Evolutionary conservation across 2,797 vertebrate species (phyloP), one percentile per base, ranked within the genome.

Genomic region (Sarcoramphus papa): DNA sequence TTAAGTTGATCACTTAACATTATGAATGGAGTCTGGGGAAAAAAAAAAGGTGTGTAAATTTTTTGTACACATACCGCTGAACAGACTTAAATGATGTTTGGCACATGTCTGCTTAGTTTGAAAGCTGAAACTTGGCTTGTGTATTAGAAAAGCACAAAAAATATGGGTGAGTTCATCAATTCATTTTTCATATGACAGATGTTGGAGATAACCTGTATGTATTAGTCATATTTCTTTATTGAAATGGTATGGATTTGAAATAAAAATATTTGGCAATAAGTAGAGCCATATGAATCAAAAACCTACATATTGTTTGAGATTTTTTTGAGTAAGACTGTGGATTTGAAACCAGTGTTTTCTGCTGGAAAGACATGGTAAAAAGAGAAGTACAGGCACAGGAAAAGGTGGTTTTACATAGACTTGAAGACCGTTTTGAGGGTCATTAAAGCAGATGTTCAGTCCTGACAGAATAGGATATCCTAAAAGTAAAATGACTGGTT

Each of bases 401-500:
- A 86, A 76, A 81, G 47, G 17, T 92, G 65, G 4, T 37, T 95
- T 91, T 83, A 51, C 56, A 17, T 33, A 60, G 51, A 73, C 43
- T 76, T 85, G n/a, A 81, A 88, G 83, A 93, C 18, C 51, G 54
- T 90, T 95, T 85, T 83, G 60, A 77, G 68, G 56, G 77, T 80
- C 83, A 92, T 63, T 79, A 92, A 90, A 89, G 74, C 83, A 95
- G 83, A 94, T 89, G 80, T 80, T 96, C 53, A 33, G 41, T 64
- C 74, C 57, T 86, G 88, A 84, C 76, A 80, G 70, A 45, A 27
- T 85, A 92, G 57, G 70, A 75, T 90, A 91, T 82, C 85, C 88
- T 93, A 84, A 93, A 91, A 94, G 76, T 87, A 92, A 95, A 94
- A 94, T 65, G 56, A 72, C 84, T 90, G 74, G 90, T 80, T 93